Evolutionary conservation across 1,140 invertebrate genomes (phyloP).

Genomic region (Bemisia tabaci): DNA sequence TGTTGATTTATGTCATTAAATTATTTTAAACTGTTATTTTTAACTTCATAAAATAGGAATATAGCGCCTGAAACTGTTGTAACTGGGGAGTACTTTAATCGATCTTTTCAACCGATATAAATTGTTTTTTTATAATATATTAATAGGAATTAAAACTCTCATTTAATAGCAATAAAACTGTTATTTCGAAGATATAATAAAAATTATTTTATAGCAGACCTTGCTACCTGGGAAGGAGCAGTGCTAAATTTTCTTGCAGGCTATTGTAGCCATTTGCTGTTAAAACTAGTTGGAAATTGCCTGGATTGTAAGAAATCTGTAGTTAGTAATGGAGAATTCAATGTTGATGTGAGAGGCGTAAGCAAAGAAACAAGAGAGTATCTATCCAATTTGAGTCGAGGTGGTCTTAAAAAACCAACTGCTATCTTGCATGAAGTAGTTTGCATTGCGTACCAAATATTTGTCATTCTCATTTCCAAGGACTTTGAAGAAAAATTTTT

Average conservation of each 20-base stretch:
- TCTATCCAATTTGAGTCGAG: background rate
- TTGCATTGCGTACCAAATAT: background rate
- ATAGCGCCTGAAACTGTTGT: too few relatives aligned
- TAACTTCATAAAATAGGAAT: too few relatives aligned
- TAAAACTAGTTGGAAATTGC: background rate
- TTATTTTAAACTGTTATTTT: too few relatives aligned
- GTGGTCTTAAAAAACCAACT: background rate
- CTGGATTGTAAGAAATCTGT: background rate
- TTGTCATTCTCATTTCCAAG: background rate
- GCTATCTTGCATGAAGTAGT: background rate
- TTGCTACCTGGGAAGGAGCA: background rate
- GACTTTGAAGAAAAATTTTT: background rate
- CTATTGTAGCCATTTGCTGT: background rate
- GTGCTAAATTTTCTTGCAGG: background rate
- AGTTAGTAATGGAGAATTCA: background rate
- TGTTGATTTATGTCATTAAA: too few relatives aligned
- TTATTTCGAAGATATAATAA: too few relatives aligned
- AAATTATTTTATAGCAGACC: too few relatives aligned
- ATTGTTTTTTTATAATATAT: too few relatives aligned
- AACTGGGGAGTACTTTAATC: too few relatives aligned
- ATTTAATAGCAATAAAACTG: too few relatives aligned
- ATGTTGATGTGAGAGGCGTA: background rate
- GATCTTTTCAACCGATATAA: too few relatives aligned
- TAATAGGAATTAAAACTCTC: too few relatives aligned
- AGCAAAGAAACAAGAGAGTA: background rate